Conservation (phyloP, 2,888 invertebrate genomes). For the Formica aserva region DNA sequence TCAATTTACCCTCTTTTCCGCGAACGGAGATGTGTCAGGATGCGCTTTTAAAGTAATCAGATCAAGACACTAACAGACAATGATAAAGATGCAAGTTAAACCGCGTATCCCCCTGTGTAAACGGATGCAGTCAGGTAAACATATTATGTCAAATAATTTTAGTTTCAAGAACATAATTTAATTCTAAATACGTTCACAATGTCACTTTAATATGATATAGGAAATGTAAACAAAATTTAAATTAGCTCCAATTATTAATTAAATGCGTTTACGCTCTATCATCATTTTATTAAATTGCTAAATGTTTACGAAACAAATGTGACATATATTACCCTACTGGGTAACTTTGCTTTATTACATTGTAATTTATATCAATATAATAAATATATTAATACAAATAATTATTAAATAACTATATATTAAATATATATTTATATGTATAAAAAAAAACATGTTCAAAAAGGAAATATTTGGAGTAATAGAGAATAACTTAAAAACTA, state of each 20-base stretch:
- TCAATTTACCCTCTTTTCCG: slow-evolving; percentile 47
- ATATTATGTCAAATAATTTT: slow-evolving; percentile 22
- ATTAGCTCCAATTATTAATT: slow-evolving; percentile 34
- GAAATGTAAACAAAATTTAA: slow-evolving; percentile 11
- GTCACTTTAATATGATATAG: background rate
- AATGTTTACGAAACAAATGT: slow-evolving; percentile 7
- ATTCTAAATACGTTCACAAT: slow-evolving; percentile 8
- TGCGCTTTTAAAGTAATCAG: slow-evolving; percentile 50
- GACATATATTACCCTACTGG: slow-evolving; percentile 9
- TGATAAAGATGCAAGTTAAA: slow-evolving; percentile 39
- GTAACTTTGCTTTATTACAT: slow-evolving; percentile 9
- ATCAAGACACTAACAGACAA: slow-evolving; percentile 36
- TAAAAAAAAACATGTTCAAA: background rate
- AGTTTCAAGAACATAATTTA: background rate
- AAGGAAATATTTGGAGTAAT: background rate
- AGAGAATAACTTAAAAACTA: background rate
- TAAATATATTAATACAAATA: too few species aligned
- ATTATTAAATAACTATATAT: too few species aligned
- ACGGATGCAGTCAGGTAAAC: background rate
- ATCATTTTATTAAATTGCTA: slow-evolving; percentile 29
- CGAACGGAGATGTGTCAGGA: slow-evolving; percentile 25
- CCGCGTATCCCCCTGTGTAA: slow-evolving; percentile 7
- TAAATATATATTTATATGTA: too few species aligned
- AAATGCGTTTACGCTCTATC: slow-evolving; percentile 8
- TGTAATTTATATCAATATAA: background rate